Base-by-base conservation (phyloP, 2,888 invertebrate species). In the Thymelicus sylvestris region DNA sequence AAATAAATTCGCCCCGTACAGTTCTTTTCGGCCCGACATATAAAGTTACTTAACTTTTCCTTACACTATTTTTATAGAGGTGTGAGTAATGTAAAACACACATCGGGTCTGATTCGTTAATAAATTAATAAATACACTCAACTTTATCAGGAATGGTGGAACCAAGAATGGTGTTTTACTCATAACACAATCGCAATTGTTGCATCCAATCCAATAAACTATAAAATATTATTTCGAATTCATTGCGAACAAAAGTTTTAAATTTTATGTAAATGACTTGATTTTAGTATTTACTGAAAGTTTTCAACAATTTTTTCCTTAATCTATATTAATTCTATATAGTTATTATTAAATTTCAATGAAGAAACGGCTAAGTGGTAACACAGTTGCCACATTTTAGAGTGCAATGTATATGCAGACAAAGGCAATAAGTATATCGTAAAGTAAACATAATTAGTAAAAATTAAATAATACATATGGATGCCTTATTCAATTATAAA, bases 1-100 rank as follows among this genome's bases (percentile, higher is more conserved):
- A 73, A 68, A 76, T 74, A 74, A 72, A 74, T 74, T 74, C 65
- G 68, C 68, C 48, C 57, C 72, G 67, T 73, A 73, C 39, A 73
- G 70, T 73, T 68, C 55, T 60, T 55, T 70, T 39, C 60, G 67
- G 64, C 50, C 55, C 52, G 70, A 74, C 72, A 72, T 63, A 68
- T 52, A 72, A 74, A 76, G 55, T 73, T 73, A 76, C 73, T 74
- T 76, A 72, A 67, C 70, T 60, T 65, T 13, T 24, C 38, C 52
- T 63, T 15, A 15, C 70, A 52, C 13, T 38, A 48, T 38, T 66
- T 38, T 15, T 19, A 61, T 61, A 61, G 38, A 31, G 61, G 52
- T 61, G 52, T 41, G 55, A 60, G 59, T 52, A 44, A 60, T 66
- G 52, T 31, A 50, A 70, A 60, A 64, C 10, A 38, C 13, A 63